Evolutionary conservation across 2,888 invertebrate species (phyloP).

Genomic region (Rhagium mordax): DNA sequence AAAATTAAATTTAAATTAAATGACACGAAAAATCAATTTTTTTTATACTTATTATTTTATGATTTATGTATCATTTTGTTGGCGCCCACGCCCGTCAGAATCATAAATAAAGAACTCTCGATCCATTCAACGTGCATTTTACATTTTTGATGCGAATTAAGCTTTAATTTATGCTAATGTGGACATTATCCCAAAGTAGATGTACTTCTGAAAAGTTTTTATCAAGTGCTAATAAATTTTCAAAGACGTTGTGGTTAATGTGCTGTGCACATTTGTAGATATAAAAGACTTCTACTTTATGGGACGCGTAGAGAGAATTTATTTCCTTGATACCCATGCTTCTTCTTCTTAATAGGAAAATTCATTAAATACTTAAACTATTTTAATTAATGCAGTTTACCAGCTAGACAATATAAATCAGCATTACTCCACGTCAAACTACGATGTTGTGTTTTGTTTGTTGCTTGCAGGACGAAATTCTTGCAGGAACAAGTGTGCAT

Average conservation of each 20-base stretch:
- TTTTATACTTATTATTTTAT: no score
- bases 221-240: neutral
- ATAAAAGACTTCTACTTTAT: neutral
- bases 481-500: no score
- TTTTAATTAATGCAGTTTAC: slow-evolving; percentile 10
- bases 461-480: no score
- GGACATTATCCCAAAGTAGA: slow-evolving; percentile 1
- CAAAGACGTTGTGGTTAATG: slow-evolving; percentile 9
- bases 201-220: slow-evolving; percentile 11
- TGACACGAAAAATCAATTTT: no score
- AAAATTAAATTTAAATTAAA: no score
- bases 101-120: no score
- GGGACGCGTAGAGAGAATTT: neutral
- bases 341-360: slow-evolving; percentile 17
- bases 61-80: no score
- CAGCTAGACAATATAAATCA: neutral
- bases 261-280: neutral
- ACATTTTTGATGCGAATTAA: neutral
- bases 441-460: no score
- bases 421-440: no score
- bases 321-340: neutral
- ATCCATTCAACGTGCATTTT: no score
- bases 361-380: slow-evolving; percentile 5
- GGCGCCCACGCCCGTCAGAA: no score
- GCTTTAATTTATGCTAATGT: slow-evolving; percentile 3